Base-by-base conservation (phyloP, 2,888 invertebrate species). In the Agonopterix heracliana region DNA sequence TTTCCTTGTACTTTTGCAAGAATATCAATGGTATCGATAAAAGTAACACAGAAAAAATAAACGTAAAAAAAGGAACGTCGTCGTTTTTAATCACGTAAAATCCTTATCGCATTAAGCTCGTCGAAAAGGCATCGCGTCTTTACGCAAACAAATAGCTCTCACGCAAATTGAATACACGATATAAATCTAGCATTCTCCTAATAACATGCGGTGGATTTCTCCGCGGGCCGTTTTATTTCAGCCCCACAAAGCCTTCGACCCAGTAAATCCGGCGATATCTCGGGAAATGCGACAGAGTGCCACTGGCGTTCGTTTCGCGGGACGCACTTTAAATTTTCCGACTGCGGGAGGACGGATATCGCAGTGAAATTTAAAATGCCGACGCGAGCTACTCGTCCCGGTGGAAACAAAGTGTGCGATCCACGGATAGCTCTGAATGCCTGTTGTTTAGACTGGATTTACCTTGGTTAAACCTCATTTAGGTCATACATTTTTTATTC, bases 131-230 rank as follows among this genome's bases (percentile, higher is more conserved):
- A 56, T 59, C 60, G 60, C 61, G 54, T 26, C 26, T 26, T 55
- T 61, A 66, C 71, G 66, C 68, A 74, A 76, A 75, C 74, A 77
- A 76, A 79, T 78, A 76, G 77, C 82, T 80, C 74, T 81, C 73
- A 79, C 78, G 71, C 78, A 84, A 84, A 84, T 84, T 83, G 84
- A 85, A 85, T 81, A 82, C 81, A 81, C 72, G 78, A 79, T 80
- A 84, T 85, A 85, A 83, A 83, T 82, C 81, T 81, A 76, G 73
- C 72, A 67, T 74, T 75, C 76, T 73, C 74, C 78, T 83, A 82
- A 82, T 78, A 81, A 81, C 76, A 77, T 77, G 78, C 81, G 75
- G 80, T 74, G 76, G 80, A 81, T 83, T 83, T 81, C 83, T 83
- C 82, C 57, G 75, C 75, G 83, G 83, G 80, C 80, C 83, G 77